Evolutionary conservation across 2,888 invertebrate genomes (phyloP).

Genomic region (Hirudinaria manillensis): DNA sequence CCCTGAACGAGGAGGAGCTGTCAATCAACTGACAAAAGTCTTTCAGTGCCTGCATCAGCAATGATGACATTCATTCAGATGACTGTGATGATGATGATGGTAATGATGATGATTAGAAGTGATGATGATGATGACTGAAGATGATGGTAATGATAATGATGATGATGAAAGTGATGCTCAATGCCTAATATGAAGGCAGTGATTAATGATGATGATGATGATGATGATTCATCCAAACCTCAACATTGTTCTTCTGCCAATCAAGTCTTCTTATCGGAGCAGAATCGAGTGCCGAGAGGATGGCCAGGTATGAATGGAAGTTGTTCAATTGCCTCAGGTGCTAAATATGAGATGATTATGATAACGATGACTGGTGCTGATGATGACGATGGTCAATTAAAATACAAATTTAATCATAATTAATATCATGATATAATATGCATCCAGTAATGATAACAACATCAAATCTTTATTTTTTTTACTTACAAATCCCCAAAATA

Average conservation of each 20-base stretch:
- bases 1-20: conserved; percentile 91
- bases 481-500: too few species aligned
- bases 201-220: background rate
- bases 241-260: conserved; percentile 73
- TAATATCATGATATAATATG: background rate
- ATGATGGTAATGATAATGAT: background rate
- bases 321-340: conserved; percentile 92
- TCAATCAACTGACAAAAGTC: conserved; percentile 94
- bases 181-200: background rate
- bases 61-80: background rate
- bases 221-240: conserved; percentile 57
- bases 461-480: too few species aligned
- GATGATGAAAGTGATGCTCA: too few species aligned
- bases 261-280: conserved; percentile 74
- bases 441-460: too few species aligned
- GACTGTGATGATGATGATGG: background rate
- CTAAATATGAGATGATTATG: conserved; percentile 41
- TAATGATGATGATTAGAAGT: background rate
- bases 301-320: conserved; percentile 93
- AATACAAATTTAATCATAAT: background rate
- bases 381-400: background rate
- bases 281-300: conserved; percentile 91
- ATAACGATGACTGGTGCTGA: too few species aligned
- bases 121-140: too few species aligned
- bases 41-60: conserved; percentile 64